phyloP scores from a whole-genome alignment of 2,797 vertebrate genomes.

The Falco novaeseelandiae region DNA sequence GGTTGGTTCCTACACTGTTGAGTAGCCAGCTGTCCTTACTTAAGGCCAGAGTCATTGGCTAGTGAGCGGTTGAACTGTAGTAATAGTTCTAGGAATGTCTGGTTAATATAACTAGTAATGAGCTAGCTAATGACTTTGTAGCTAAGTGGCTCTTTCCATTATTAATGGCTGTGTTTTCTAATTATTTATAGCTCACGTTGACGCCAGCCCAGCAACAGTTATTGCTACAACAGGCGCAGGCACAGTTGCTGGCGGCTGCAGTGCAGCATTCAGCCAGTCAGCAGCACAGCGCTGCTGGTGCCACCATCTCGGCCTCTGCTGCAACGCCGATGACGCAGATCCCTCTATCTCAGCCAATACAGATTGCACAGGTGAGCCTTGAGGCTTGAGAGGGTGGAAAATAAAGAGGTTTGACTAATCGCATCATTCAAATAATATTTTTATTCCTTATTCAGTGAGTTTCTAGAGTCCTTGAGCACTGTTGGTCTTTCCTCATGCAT shows the following conservation, averaged over 20 bases:
- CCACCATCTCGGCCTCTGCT: slow-evolving; percentile 96
- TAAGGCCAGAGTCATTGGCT: neutral
- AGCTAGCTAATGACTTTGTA: slow-evolving; percentile 51
- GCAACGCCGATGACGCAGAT: slow-evolving; percentile 97
- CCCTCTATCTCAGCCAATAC: slow-evolving; percentile 96
- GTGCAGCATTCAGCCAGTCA: slow-evolving; percentile 97
- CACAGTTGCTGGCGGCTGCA: slow-evolving; percentile 94
- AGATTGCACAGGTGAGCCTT: slow-evolving; percentile 89
- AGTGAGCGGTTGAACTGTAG: neutral
- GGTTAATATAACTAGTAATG: slow-evolving; percentile 11
- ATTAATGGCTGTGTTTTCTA: slow-evolving; percentile 56
- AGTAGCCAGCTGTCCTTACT: neutral
- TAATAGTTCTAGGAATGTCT: neutral
- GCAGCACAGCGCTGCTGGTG: slow-evolving; percentile 94
- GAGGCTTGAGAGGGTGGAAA: slow-evolving; percentile 57
- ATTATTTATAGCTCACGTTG: slow-evolving; percentile 88
- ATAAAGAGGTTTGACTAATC: neutral
- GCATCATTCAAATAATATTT: neutral
- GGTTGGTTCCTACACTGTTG: neutral
- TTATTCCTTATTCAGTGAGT: neutral
- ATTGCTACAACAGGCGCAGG: slow-evolving; percentile 97
- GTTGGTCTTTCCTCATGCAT: neutral
- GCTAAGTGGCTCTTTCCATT: neutral
- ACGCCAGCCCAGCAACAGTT: slow-evolving; percentile 97
- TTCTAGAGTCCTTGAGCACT: neutral